Percentiles rank a stretch among this genome's conserved stretches.
phyloP scores from a whole-genome alignment of 2,888 invertebrate genomes.

The Limnephilus auricula region DNA sequence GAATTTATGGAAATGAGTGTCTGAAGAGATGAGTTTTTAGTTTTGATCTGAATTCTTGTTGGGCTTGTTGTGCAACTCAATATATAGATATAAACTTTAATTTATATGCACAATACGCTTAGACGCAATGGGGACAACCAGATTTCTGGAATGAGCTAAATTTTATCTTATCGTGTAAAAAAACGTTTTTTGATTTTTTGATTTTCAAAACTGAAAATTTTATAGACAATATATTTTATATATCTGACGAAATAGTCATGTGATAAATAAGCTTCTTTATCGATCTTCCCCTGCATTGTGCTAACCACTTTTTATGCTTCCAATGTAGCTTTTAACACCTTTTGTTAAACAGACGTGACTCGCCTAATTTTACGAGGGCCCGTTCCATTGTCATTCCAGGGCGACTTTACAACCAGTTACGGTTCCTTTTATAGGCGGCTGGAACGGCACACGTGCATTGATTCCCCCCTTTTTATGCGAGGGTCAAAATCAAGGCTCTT shows the following conservation, averaged over 20 bases:
- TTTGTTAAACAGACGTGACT: slow-evolving; percentile 66
- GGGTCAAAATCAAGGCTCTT: not conserved
- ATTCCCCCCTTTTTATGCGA: slow-evolving; percentile 45
- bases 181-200: too few species aligned
- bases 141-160: too few species aligned
- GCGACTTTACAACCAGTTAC: slow-evolving; percentile 62
- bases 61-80: too few species aligned
- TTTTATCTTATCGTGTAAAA: too few species aligned
- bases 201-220: not conserved
- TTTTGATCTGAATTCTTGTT: too few species aligned
- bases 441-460: slow-evolving; percentile 46
- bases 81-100: too few species aligned
- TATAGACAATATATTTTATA: not conserved
- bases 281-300: slow-evolving; percentile 29
- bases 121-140: too few species aligned
- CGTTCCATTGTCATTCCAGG: slow-evolving; percentile 62
- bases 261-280: not conserved
- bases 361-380: slow-evolving; percentile 66
- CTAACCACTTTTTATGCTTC: slow-evolving; percentile 55
- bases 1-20: too few species aligned
- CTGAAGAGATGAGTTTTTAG: too few species aligned
- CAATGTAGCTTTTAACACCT: slow-evolving; percentile 64
- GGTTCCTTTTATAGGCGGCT: slow-evolving; percentile 61
- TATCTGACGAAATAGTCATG: not conserved
- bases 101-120: too few species aligned